These are phyloP conservation scores for Philypnodon macrostomus DNA, from an alignment of 2,797 vertebrate genomes.

Conservation along the genomic window DNA sequence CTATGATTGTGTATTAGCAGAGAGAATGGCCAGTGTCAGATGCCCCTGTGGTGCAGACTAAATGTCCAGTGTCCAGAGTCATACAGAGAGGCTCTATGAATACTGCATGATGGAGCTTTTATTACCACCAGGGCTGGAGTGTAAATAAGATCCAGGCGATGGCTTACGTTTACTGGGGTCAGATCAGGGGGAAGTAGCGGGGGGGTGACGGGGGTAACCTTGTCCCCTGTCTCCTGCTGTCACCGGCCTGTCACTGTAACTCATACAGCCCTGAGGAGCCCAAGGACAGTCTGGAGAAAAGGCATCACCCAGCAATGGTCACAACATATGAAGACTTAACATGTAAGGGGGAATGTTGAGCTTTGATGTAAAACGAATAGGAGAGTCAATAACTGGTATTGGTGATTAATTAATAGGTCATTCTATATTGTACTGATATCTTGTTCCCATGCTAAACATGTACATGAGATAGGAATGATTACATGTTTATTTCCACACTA, in stretches of 20 bases:
- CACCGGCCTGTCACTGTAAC: slow-evolving; percentile 73
- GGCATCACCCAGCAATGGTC: slow-evolving; percentile 47
- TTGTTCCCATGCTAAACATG: no score
- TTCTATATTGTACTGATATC: no score
- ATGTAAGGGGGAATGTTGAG: not conserved
- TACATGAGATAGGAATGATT: no score
- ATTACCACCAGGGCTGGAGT: slow-evolving; percentile 70
- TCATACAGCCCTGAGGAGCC: slow-evolving; percentile 67
- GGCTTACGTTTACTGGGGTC: slow-evolving; percentile 78
- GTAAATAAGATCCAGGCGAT: slow-evolving; percentile 77
- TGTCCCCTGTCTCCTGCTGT: slow-evolving; percentile 67
- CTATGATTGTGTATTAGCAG: not conserved
- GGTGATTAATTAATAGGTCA: no score
- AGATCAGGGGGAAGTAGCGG: slow-evolving; percentile 73
- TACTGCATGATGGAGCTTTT: slow-evolving; percentile 79
- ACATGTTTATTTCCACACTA: no score
- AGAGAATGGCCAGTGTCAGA: slow-evolving; percentile 25
- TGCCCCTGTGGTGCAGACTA: slow-evolving; percentile 46
- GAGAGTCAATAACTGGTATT: no score
- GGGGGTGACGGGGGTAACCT: slow-evolving; percentile 70
- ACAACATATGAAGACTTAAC: slow-evolving; percentile 25
- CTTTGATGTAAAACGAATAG: not conserved
- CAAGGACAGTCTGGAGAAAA: slow-evolving; percentile 67
- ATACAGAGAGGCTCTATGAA: slow-evolving; percentile 68
- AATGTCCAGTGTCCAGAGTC: slow-evolving; percentile 56